phyloP scores from a whole-genome alignment of 1,140 invertebrate genomes.

The Spodoptera litura region DNA sequence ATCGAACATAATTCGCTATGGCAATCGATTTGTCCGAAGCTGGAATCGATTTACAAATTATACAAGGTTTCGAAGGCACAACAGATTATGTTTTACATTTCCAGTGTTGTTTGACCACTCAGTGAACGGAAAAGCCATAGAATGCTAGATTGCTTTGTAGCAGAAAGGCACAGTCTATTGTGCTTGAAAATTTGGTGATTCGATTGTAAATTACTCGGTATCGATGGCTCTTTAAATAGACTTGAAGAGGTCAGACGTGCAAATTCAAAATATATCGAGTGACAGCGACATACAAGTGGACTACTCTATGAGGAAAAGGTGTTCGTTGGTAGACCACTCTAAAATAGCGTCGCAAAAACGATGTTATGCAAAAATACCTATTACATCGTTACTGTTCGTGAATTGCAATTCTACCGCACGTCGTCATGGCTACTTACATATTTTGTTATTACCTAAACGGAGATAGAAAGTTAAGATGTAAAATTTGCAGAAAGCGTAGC shows the following conservation, averaged over 20 bases:
- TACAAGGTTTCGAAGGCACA: too few species aligned
- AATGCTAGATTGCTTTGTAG: too few species aligned
- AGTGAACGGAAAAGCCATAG: too few species aligned
- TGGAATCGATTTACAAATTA: too few species aligned
- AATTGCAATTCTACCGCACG: slow-evolving; percentile 18
- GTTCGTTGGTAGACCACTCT: slow-evolving; percentile 23
- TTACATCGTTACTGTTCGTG: slow-evolving; percentile 30
- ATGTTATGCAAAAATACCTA: slow-evolving; percentile 37
- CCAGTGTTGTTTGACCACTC: too few species aligned
- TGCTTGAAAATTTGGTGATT: background rate
- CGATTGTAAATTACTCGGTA: slow-evolving; percentile 10
- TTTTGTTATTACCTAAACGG: too few species aligned
- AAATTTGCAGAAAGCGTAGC: background rate
- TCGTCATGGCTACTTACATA: slow-evolving; percentile 9
- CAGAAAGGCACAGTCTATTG: too few species aligned
- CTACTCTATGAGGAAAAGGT: slow-evolving; percentile 37
- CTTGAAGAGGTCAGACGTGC: slow-evolving; percentile 13
- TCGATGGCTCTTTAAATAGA: slow-evolving; percentile 6
- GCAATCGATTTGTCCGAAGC: slow-evolving; percentile 11
- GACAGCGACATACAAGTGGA: slow-evolving; percentile 15
- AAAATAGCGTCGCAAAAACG: slow-evolving; percentile 19
- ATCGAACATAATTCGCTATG: slow-evolving; percentile 25
- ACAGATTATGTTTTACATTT: too few species aligned
- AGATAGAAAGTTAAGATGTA: too few species aligned
- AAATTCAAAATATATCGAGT: slow-evolving; percentile 37